phyloP scores from a whole-genome alignment of 2,113 vertebrate genomes.

The Pseudois nayaur region DNA sequence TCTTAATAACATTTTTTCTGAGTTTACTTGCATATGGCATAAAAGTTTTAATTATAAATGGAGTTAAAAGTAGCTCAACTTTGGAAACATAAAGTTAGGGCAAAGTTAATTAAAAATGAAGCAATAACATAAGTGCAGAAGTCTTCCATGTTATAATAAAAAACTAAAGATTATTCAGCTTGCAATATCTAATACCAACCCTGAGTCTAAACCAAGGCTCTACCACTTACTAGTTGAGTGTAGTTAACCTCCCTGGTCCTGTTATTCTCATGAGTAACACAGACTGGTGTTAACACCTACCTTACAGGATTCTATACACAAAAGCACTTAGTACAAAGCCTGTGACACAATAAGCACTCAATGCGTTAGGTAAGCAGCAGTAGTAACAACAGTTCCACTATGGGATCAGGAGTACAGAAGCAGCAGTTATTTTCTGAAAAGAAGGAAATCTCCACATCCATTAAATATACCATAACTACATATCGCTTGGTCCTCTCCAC shows the following conservation, averaged over 20 bases:
- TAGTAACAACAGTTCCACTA: not conserved
- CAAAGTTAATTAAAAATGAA: not conserved
- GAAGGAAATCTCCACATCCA: not conserved
- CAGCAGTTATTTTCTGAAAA: not conserved
- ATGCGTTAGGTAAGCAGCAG: not conserved
- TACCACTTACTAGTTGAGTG: not conserved
- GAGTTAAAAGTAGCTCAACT: not conserved
- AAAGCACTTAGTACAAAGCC: not conserved
- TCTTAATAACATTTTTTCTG: constrained; percentile 3
- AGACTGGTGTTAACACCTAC: not conserved
- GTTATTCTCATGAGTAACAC: not conserved
- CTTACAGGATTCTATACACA: not conserved
- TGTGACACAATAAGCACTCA: not conserved
- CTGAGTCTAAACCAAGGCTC: constrained; percentile 27
- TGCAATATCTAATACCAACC: not conserved
- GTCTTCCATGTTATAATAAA: not conserved
- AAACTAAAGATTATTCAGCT: not conserved
- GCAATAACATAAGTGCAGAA: not conserved
- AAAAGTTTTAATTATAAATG: constrained; percentile 20
- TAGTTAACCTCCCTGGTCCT: not conserved
- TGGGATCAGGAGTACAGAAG: not conserved
- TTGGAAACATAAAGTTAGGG: not conserved
- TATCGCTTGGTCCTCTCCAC: not conserved
- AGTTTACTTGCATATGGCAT: not conserved
- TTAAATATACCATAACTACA: not conserved